phyloP scores from a whole-genome alignment of 2,113 vertebrate species.

The Coregonus clupeaformis region DNA sequence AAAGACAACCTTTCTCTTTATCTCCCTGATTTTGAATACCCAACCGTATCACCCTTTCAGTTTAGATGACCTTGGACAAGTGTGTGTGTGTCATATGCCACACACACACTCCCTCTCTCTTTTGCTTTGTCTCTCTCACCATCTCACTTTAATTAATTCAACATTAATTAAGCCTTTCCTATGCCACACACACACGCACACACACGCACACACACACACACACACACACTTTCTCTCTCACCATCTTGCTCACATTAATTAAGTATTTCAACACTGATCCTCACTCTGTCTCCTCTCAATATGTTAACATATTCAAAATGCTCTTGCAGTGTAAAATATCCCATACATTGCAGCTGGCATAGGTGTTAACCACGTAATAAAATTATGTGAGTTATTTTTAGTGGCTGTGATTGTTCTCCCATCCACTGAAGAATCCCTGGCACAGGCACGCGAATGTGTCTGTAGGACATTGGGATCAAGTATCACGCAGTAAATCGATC shows the following conservation, averaged over 20 bases:
- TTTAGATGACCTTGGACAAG: neutral
- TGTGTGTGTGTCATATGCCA: neutral
- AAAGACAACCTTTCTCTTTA: neutral
- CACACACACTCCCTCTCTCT: neutral
- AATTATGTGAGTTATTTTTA: neutral
- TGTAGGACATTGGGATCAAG: slow-evolving; percentile 14
- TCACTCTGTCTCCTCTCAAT: neutral
- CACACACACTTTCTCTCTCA: neutral
- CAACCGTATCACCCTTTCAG: neutral
- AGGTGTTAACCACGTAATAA: neutral
- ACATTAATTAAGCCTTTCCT: too few relatives aligned
- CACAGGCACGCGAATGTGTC: neutral
- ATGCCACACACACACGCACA: neutral
- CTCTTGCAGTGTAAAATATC: neutral
- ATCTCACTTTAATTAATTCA: too few relatives aligned
- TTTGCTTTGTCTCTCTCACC: neutral
- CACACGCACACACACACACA: neutral
- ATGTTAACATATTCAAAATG: neutral
- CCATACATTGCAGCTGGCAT: neutral
- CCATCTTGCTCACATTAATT: neutral
- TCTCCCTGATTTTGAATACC: neutral
- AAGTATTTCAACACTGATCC: neutral
- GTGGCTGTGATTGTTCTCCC: neutral
- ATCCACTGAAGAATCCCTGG: neutral
- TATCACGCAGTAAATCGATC: neutral